Base-by-base conservation (phyloP, 2,113 vertebrate genomes). In the Bostrychus sinensis region DNA sequence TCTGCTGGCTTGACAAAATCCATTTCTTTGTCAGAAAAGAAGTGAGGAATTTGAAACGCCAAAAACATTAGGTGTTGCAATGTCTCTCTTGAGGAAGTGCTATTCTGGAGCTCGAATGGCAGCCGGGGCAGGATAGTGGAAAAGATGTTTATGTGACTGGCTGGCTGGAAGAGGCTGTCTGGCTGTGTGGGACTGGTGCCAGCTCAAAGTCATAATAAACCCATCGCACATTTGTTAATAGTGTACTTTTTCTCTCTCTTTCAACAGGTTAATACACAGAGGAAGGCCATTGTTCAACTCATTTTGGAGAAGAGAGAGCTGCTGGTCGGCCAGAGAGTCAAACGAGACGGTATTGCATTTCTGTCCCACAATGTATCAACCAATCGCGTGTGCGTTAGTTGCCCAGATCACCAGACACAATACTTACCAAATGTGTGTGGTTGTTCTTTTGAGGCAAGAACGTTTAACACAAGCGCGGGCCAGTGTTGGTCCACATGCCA, bases 231-330 rank as follows among this genome's bases (percentile, higher is more conserved):
- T 58, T 71, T 66, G 57, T 72, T 86, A 62, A 86, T 64, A 20
- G 50, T 60, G 20, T 16, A 62, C 56, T 69, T 43, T 73, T 38
- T 56, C 34, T 59, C 28, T 68, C 17, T 74, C 36, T 77, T 23
- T 70, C 50, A 30, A 63, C 86, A 93, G 92, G 91, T 93, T 75
- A 93, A 92, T 46, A 90, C 87, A 46, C 92, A 93, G 85, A 89
- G 91, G 66, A 91, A 92, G 74, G 91, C 90, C 66, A 90, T 93
- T 25, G 87, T 93, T 50, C 91, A 92, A 75, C 91, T 93, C 67
- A 89, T 93, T 58, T 75, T 93, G 89, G 90, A 92, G 83, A 93
- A 92, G 83, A 87, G 89, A 69, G 88, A 91, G 77, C 83, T 92
- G 75, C 85, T 92, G 74, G 86, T 90, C 48, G 87, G 89, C 13